Conservation (phyloP, 2,888 invertebrate genomes). For the Gerris lacustris region DNA sequence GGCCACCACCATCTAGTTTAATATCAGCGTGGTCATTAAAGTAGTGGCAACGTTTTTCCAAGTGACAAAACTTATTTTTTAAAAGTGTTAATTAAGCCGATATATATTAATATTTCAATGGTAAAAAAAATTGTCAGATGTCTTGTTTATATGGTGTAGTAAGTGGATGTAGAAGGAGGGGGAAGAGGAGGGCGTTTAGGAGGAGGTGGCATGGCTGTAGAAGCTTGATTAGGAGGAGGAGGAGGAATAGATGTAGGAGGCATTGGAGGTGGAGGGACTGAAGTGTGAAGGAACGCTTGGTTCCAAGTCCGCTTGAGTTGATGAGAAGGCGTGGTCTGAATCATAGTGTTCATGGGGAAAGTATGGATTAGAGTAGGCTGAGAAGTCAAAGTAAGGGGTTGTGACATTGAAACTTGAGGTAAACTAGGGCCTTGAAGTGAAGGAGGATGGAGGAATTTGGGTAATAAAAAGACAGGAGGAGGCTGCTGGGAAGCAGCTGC, state of each 20-base stretch:
- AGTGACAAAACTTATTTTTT: too few relatives aligned
- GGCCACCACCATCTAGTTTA: too few relatives aligned
- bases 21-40: too few relatives aligned
- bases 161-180: constrained; percentile 23
- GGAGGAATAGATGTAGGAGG: constrained; percentile 24
- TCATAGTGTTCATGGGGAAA: constrained; percentile 16
- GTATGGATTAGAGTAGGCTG: constrained; percentile 17
- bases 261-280: constrained; percentile 21
- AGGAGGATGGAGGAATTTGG: constrained; percentile 18
- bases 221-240: constrained; percentile 28
- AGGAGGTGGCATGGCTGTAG: constrained; percentile 25
- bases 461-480: constrained; percentile 19
- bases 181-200: constrained; percentile 23
- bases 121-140: too few relatives aligned
- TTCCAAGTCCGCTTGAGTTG: constrained; percentile 28
- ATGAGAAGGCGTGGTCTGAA: constrained; percentile 16
- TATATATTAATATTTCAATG: too few relatives aligned
- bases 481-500: constrained; percentile 18
- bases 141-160: constrained; percentile 23
- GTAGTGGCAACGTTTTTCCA: too few relatives aligned
- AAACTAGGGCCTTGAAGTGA: constrained; percentile 21
- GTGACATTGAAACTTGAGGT: constrained; percentile 23
- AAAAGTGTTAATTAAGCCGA: too few relatives aligned
- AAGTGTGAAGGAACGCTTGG: constrained; percentile 24
- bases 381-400: constrained; percentile 15